Conservation (phyloP, 2,888 invertebrate species). For the Scrobipalpa costella region DNA sequence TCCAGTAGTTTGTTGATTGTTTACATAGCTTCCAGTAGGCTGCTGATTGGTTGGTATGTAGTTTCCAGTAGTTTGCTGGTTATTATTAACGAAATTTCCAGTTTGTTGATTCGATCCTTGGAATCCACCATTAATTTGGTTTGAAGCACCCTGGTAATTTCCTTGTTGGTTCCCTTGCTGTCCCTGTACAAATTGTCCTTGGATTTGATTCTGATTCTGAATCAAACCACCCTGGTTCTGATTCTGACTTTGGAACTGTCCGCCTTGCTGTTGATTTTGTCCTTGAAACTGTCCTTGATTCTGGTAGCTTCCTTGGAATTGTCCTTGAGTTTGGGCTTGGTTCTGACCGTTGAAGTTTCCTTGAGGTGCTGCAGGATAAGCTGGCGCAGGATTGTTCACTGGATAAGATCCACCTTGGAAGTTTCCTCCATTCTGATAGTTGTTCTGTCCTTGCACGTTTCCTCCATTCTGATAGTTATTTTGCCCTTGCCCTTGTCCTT, state of each 20-base stretch:
- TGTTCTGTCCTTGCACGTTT: slow-evolving; percentile 34
- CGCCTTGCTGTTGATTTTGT: slow-evolving; percentile 35
- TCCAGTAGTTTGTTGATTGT: slow-evolving; percentile 14
- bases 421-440: slow-evolving; percentile 43
- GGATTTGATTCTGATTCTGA: slow-evolving; percentile 38
- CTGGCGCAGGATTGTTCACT: slow-evolving; percentile 29
- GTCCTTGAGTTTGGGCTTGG: slow-evolving; percentile 24
- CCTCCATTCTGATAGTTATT: slow-evolving; percentile 43
- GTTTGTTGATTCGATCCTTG: slow-evolving; percentile 31
- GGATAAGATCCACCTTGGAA: slow-evolving; percentile 36
- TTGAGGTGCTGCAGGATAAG: slow-evolving; percentile 35
- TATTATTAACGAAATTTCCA: slow-evolving; percentile 38
- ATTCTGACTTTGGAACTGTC: slow-evolving; percentile 37
- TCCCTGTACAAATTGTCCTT: slow-evolving; percentile 21
- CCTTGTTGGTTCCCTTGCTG: slow-evolving; percentile 16
- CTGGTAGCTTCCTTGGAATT: slow-evolving; percentile 33
- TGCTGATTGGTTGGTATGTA: slow-evolving; percentile 25
- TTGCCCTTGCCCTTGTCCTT: slow-evolving; percentile 37
- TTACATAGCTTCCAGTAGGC: slow-evolving; percentile 30
- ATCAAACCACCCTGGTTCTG: slow-evolving; percentile 33
- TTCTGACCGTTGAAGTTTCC: slow-evolving; percentile 32
- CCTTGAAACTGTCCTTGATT: slow-evolving; percentile 39
- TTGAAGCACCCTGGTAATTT: slow-evolving; percentile 24
- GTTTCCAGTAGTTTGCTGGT: slow-evolving; percentile 30
- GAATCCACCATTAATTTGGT: slow-evolving; percentile 19